phyloP scores from a whole-genome alignment of 2,888 invertebrate genomes.

The Diploptera punctata region DNA sequence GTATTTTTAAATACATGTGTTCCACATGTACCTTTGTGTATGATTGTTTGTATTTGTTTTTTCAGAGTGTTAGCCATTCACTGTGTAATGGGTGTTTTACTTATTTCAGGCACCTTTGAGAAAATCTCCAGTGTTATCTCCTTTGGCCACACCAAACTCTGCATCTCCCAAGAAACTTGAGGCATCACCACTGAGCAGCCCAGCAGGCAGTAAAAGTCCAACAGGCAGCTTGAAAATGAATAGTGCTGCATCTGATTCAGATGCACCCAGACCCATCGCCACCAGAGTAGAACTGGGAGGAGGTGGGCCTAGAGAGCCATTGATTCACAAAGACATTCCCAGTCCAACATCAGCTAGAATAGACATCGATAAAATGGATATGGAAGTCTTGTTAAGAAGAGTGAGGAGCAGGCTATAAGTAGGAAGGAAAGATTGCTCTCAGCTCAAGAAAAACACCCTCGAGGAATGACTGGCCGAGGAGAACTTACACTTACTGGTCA shows the following conservation, averaged over 20 bases:
- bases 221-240: background rate
- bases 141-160: slow-evolving; percentile 20
- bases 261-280: background rate
- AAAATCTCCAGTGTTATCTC: slow-evolving; percentile 35
- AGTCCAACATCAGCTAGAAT: slow-evolving; percentile 45
- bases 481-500: slow-evolving; percentile 52
- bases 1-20: no score
- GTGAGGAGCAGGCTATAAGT: slow-evolving; percentile 4
- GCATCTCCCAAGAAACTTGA: slow-evolving; percentile 4
- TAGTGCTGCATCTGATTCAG: background rate
- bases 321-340: slow-evolving; percentile 31
- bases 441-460: slow-evolving; percentile 55
- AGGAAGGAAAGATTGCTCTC: slow-evolving; percentile 43
- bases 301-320: background rate
- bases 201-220: slow-evolving; percentile 11
- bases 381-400: slow-evolving; percentile 9
- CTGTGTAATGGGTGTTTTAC: no score
- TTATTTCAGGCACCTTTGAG: slow-evolving; percentile 41
- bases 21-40: no score
- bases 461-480: slow-evolving; percentile 42
- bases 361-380: slow-evolving; percentile 52
- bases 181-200: slow-evolving; percentile 4
- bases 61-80: no score
- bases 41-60: no score
- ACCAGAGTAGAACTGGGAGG: slow-evolving; percentile 18